Evolutionary conservation across 2,888 invertebrate genomes (phyloP).

Genomic region (Tenodera sinensis): DNA sequence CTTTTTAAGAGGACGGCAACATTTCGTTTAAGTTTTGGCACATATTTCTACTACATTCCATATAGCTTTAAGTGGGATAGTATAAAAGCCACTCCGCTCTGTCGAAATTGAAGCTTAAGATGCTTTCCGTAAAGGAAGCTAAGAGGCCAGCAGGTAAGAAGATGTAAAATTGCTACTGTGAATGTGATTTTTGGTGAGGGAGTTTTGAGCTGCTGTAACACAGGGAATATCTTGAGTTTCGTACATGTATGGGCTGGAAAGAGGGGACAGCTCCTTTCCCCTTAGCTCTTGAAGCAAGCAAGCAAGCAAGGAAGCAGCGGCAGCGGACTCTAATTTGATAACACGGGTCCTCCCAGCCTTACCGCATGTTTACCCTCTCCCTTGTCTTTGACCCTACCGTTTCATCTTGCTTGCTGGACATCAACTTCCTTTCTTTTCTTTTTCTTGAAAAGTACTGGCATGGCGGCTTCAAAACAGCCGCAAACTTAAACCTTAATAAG

Average conservation of each 20-base stretch:
- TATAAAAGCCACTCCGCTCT: too few relatives aligned
- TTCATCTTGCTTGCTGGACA: constrained; percentile 8
- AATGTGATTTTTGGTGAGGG: too few relatives aligned
- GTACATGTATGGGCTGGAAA: background rate
- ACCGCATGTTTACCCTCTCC: constrained; percentile 19
- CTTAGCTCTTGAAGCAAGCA: background rate
- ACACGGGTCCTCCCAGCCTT: constrained; percentile 10
- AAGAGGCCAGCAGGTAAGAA: too few relatives aligned
- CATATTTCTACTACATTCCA: too few relatives aligned
- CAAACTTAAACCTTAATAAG: background rate
- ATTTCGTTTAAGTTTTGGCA: too few relatives aligned
- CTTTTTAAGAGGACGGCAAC: too few relatives aligned
- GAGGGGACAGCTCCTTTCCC: background rate
- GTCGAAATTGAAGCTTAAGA: too few relatives aligned
- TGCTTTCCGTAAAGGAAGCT: too few relatives aligned
- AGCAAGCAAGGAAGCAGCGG: background rate
- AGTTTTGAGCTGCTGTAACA: background rate
- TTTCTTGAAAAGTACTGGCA: background rate
- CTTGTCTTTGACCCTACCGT: constrained; percentile 14
- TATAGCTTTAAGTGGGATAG: too few relatives aligned
- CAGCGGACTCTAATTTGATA: constrained; percentile 20
- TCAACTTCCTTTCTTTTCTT: constrained; percentile 4
- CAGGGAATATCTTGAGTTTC: background rate
- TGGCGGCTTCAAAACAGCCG: constrained; percentile 4
- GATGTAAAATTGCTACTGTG: too few relatives aligned